Percentiles rank a stretch among this genome's conserved stretches.
phyloP scores from a whole-genome alignment of 2,888 invertebrate genomes.

The Nephrotoma flavescens region DNA sequence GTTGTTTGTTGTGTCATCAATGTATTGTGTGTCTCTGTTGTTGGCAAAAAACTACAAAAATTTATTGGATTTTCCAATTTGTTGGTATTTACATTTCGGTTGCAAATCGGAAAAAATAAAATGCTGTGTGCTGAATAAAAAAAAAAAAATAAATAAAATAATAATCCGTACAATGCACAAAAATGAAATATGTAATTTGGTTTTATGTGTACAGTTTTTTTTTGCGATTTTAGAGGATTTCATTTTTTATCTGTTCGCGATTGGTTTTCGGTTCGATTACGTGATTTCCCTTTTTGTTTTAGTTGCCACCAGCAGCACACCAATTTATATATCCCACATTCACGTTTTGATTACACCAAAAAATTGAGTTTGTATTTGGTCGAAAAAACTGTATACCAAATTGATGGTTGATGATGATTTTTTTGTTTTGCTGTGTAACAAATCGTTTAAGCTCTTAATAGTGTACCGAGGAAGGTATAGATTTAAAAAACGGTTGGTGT shows the following conservation, averaged over 20 bases:
- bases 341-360: not conserved
- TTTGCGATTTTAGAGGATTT: not conserved
- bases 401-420: not conserved
- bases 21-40: not conserved
- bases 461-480: not conserved
- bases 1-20: not conserved
- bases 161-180: not conserved
- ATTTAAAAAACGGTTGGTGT: not conserved
- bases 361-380: not conserved
- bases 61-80: not conserved
- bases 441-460: not conserved
- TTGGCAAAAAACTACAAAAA: not conserved
- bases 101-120: not conserved
- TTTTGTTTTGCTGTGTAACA: not conserved
- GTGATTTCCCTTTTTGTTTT: not conserved
- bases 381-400: not conserved
- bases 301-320: not conserved
- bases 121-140: not conserved
- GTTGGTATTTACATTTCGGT: not conserved
- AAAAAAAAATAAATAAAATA: not conserved
- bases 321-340: not conserved
- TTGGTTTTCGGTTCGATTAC: not conserved
- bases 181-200: not conserved
- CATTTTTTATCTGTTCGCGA: not conserved
- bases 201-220: not conserved